phyloP scores from a whole-genome alignment of 2,888 invertebrate species.

The Acrobasis consociella region DNA sequence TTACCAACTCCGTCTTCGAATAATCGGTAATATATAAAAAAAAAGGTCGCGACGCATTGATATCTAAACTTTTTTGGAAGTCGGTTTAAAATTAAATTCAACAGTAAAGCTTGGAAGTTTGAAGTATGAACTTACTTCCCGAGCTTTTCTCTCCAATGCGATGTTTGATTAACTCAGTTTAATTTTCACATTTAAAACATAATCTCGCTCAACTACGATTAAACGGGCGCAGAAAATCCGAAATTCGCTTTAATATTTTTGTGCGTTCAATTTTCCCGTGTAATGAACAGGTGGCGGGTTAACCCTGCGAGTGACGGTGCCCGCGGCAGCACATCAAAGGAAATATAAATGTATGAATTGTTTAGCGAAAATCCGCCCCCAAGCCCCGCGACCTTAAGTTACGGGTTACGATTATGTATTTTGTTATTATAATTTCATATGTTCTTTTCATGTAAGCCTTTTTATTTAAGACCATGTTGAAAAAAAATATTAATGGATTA shows the following conservation, averaged over 20 bases:
- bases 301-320: slow-evolving; percentile 75
- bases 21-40: no score
- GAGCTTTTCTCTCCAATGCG: no score
- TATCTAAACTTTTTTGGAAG: no score
- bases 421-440: slow-evolving; percentile 27
- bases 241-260: slow-evolving; percentile 32
- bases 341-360: slow-evolving; percentile 79
- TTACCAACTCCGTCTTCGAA: no score
- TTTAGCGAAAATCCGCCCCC: slow-evolving; percentile 71
- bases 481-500: no score
- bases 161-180: no score
- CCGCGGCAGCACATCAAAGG: slow-evolving; percentile 77
- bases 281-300: slow-evolving; percentile 67
- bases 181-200: no score
- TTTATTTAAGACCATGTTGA: no score
- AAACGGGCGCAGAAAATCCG: not conserved
- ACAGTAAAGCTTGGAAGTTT: no score
- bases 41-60: no score
- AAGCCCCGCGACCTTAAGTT: slow-evolving; percentile 52
- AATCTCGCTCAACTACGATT: slow-evolving; percentile 7
- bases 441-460: not conserved
- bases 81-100: no score
- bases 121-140: not conserved
- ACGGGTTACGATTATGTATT: slow-evolving; percentile 44
- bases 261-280: slow-evolving; percentile 54